These are phyloP conservation scores for Pluvianellus socialis DNA, from an alignment of 2,113 vertebrate genomes.

Conservation along the genomic window DNA sequence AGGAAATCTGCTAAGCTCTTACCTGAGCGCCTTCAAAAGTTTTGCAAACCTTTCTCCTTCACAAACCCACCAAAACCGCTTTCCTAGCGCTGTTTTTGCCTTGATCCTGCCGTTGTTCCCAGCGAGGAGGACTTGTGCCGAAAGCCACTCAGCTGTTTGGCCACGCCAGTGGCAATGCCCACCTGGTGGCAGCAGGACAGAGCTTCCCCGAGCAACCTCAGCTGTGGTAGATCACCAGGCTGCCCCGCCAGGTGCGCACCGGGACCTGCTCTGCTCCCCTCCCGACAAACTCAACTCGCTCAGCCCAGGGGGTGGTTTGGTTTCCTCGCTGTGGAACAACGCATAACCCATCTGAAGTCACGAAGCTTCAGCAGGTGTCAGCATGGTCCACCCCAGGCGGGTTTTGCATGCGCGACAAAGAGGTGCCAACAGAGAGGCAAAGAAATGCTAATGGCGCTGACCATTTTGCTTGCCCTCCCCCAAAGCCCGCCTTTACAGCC, in stretches of 20 bases:
- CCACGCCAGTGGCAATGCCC: rapidly evolving
- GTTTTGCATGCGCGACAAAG: background rate
- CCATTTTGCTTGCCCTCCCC: no score
- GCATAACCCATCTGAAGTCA: background rate
- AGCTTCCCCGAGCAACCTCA: background rate
- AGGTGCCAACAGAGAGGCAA: no score
- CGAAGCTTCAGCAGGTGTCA: no score
- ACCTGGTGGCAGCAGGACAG: rapidly evolving
- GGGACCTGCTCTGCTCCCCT: no score
- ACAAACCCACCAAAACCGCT: no score
- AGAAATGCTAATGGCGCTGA: background rate
- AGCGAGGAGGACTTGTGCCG: rapidly evolving
- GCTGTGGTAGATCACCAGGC: no score
- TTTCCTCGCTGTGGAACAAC: background rate
- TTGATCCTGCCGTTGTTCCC: background rate
- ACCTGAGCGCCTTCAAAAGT: background rate
- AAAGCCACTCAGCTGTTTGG: rapidly evolving
- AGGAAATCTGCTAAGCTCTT: background rate
- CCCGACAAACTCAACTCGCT: background rate
- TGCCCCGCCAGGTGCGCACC: no score
- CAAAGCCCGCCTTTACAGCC: background rate
- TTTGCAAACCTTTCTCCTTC: background rate
- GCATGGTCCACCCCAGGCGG: background rate
- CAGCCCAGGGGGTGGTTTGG: no score
- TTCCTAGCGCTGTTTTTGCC: background rate